phyloP scores from a whole-genome alignment of 2,888 invertebrate genomes.

The Cantharis rustica region DNA sequence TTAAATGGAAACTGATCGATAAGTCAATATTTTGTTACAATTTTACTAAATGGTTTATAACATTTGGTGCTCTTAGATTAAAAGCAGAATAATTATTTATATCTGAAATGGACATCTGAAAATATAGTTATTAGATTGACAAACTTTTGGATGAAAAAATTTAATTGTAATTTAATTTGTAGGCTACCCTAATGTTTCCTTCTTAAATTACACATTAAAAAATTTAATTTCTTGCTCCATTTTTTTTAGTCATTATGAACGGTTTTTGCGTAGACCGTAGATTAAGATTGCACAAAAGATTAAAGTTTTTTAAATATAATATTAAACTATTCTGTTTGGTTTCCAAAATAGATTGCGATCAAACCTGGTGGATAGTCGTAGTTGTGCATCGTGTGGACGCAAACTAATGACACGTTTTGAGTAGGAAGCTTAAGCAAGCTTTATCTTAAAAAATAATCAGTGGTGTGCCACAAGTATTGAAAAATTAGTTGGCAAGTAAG shows the following conservation, averaged over 20 bases:
- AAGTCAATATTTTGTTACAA: neutral
- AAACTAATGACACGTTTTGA: constrained; percentile 2
- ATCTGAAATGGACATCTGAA: neutral
- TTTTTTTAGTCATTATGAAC: neutral
- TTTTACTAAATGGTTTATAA: neutral
- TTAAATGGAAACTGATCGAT: neutral
- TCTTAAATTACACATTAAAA: neutral
- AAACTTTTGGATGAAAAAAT: neutral
- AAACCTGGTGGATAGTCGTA: neutral
- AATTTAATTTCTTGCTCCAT: neutral
- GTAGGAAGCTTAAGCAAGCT: constrained; percentile 9
- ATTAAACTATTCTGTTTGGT: neutral
- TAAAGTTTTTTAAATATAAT: neutral
- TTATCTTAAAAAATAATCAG: constrained; percentile 19
- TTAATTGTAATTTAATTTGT: neutral
- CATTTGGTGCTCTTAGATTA: neutral
- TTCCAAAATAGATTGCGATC: neutral
- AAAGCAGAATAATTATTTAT: neutral
- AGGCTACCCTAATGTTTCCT: neutral
- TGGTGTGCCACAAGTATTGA: constrained; percentile 18
- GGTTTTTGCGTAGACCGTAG: neutral
- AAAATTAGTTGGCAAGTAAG: constrained; percentile 19
- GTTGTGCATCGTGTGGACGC: neutral
- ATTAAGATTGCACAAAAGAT: neutral
- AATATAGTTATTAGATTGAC: neutral